Conservation (phyloP, 1,140 invertebrate species). For the Oreohelix idahoensis region DNA sequence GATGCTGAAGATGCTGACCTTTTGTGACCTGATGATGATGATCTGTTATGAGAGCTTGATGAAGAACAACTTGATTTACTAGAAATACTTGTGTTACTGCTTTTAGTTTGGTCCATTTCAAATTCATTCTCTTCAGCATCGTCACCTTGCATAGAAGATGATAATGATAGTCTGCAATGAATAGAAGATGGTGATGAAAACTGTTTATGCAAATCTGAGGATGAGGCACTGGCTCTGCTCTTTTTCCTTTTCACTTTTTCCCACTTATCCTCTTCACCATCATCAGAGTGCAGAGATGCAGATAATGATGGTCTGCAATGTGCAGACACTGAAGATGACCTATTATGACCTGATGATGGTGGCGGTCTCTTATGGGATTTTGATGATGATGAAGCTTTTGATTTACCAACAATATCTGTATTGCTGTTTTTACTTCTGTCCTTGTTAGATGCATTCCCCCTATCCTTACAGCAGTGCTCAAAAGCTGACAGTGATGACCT, state of each 20-base stretch:
- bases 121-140: background rate
- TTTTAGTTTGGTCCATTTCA: too few species aligned
- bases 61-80: background rate
- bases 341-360: background rate
- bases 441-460: too few species aligned
- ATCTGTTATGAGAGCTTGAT: background rate
- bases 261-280: too few species aligned
- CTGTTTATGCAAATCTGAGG: too few species aligned
- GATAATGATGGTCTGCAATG: background rate
- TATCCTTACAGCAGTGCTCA: too few species aligned
- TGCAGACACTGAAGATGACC: background rate
- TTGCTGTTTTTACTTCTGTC: background rate
- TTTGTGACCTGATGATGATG: background rate
- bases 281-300: background rate
- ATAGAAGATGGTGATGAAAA: background rate
- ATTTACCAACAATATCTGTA: background rate
- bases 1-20: background rate
- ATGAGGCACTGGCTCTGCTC: too few species aligned
- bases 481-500: background rate
- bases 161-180: background rate
- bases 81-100: background rate
- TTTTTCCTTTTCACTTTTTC: too few species aligned
- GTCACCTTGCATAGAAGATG: background rate
- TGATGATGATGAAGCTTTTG: background rate
- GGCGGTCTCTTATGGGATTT: background rate